phyloP scores from a whole-genome alignment of 2,888 invertebrate species.

The Acanthacorydalis orientalis region DNA sequence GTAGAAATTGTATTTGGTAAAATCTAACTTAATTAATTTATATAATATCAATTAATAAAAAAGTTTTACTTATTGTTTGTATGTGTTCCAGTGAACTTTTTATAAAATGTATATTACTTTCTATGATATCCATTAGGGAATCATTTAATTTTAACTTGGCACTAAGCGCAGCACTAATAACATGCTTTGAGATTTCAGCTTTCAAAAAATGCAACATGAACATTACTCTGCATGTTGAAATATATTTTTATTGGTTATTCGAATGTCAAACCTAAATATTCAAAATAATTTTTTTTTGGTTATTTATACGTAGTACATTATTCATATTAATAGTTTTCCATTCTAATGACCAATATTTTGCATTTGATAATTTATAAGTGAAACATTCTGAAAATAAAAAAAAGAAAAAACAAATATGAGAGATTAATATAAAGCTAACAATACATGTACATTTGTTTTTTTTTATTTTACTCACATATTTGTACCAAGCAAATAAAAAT shows the following conservation, averaged over 20 bases:
- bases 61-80: not conserved
- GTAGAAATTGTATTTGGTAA: too few relatives aligned
- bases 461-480: not conserved
- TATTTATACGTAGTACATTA: not conserved
- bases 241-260: constrained; percentile 2
- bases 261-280: not conserved
- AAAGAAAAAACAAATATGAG: too few relatives aligned
- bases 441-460: not conserved
- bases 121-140: constrained; percentile 3
- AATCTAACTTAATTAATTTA: too few relatives aligned
- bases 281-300: not conserved
- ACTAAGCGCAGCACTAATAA: constrained; percentile 5
- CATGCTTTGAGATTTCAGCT: constrained; percentile 3
- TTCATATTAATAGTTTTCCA: not conserved
- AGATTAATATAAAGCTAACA: too few relatives aligned
- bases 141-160: constrained; percentile 4
- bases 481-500: not conserved
- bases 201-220: constrained; percentile 3
- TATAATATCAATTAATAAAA: not conserved
- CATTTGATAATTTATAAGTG: not conserved
- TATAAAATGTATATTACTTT: constrained; percentile 3
- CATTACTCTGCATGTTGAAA: not conserved
- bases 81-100: not conserved
- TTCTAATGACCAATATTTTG: not conserved
- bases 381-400: too few relatives aligned